phyloP scores from a whole-genome alignment of 2,888 invertebrate genomes.

The Ochropleura plecta region DNA sequence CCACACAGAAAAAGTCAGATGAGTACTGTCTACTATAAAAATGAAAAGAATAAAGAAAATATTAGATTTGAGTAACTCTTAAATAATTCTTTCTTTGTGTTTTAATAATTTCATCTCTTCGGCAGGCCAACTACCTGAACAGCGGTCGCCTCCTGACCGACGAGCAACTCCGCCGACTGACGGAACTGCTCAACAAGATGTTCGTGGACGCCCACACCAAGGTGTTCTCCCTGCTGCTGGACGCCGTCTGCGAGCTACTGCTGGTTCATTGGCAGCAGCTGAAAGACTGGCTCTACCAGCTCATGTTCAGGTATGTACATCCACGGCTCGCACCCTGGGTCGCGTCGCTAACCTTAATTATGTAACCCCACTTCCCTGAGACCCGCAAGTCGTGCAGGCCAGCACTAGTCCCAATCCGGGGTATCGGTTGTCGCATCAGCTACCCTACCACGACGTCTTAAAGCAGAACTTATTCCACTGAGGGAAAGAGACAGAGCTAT shows the following conservation, averaged over 20 bases:
- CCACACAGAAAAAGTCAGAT: no score
- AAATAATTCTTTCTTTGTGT: not conserved
- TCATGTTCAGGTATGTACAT: slow-evolving; percentile 92
- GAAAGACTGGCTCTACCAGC: slow-evolving; percentile 97
- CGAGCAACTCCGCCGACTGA: slow-evolving; percentile 95
- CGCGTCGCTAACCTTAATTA: not conserved
- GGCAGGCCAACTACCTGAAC: slow-evolving; percentile 92
- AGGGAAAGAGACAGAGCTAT: no score
- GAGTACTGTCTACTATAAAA: no score
- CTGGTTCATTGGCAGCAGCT: slow-evolving; percentile 96
- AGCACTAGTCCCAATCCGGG: no score
- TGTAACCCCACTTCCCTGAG: no score
- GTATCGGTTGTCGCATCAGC: no score
- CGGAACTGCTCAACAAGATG: slow-evolving; percentile 98
- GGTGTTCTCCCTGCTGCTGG: slow-evolving; percentile 98
- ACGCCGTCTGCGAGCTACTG: slow-evolving; percentile 97
- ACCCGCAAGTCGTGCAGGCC: no score
- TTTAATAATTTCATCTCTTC: not conserved
- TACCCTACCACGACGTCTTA: no score
- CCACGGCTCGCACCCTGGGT: not conserved
- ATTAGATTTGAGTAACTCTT: no score
- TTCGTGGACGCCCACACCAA: slow-evolving; percentile 99
- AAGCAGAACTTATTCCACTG: no score
- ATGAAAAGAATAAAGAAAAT: no score
- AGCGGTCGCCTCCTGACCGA: slow-evolving; percentile 92